Evolutionary conservation across 2,888 invertebrate genomes (phyloP), one percentile per base, ranked within the genome.

Genomic region (Euphydryas editha): DNA sequence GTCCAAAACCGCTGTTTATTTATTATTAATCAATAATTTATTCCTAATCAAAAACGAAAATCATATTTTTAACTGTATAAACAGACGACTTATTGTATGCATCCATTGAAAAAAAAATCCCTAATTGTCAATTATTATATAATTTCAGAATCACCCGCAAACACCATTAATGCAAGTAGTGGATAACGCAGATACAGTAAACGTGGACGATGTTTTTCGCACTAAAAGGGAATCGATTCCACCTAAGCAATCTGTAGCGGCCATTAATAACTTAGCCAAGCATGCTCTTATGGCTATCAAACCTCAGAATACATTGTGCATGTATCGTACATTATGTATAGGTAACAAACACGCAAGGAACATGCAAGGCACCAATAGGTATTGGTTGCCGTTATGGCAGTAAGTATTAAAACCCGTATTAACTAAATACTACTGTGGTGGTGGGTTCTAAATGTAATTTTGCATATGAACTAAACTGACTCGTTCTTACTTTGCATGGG

Each of bases 321-420:
- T 96, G 42, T 93, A 94, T 56, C 92, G 94, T 69, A 86, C 93
- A 1, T 83, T 96, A 24, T 96, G 96, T 78, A 92, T 95, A 56
- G 95, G 95, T 59, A 96, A 96, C 78, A 94, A 92, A 74, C 93
- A 90, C 73, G 95, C 95, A 0, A 93, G 94, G 67, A 84, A 82
- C 24, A 80, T 94, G 59, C 79, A 83, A 0, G 94, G 94, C 65
- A 91, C 88, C 10, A 94, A 94, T 67, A 94, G 94, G 80, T 93
- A 95, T 73, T 95, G 96, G 95, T 85, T 96, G 65, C 96, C 96
- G 0, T 91, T 96, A 70, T 96, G 96, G 95, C 95, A 96, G 96
- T 96, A 90, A 87, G 87, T 87, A 69, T 54, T 30, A 15, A 11
- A 39, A 39, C 39, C 11, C 11, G 13, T 8, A 11, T 39, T 11